These are phyloP conservation scores for Andrena minutula DNA, from an alignment of 2,888 invertebrate genomes.

Conservation along the genomic window DNA sequence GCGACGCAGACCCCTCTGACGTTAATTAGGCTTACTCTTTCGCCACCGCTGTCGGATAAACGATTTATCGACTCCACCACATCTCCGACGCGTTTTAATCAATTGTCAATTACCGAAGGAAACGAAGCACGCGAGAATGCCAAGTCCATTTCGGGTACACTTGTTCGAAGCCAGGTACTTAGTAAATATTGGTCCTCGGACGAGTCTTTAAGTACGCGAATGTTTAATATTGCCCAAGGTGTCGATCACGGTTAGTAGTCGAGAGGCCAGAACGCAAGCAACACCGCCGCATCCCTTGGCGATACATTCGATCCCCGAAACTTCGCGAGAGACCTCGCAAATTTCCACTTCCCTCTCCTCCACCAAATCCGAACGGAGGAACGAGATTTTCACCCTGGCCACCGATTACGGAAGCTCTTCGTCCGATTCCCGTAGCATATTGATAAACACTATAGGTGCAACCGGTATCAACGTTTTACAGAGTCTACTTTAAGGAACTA, in stretches of 20 bases:
- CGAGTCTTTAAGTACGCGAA: no score
- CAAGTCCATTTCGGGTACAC: background rate
- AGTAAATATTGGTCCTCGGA: background rate
- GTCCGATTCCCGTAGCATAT: conserved; percentile 32
- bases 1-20: conserved; percentile 38
- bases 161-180: conserved; percentile 15
- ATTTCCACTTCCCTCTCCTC: conserved; percentile 43
- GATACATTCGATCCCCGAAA: background rate
- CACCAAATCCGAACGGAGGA: conserved; percentile 36
- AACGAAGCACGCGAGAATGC: background rate
- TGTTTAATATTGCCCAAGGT: conserved; percentile 29
- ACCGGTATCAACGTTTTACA: conserved; percentile 3
- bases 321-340: conserved; percentile 25
- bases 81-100: background rate
- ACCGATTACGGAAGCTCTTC: conserved; percentile 56
- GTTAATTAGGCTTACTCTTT: conserved; percentile 13
- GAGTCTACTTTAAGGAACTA: background rate
- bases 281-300: conserved; percentile 3
- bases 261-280: conserved; percentile 35
- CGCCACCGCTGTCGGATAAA: background rate
- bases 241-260: conserved; percentile 32
- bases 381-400: conserved; percentile 59
- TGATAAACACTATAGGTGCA: conserved; percentile 18
- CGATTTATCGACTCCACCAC: conserved; percentile 5
- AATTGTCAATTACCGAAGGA: background rate